phyloP scores from a whole-genome alignment of 2,797 vertebrate genomes.

The Anguilla anguilla region DNA sequence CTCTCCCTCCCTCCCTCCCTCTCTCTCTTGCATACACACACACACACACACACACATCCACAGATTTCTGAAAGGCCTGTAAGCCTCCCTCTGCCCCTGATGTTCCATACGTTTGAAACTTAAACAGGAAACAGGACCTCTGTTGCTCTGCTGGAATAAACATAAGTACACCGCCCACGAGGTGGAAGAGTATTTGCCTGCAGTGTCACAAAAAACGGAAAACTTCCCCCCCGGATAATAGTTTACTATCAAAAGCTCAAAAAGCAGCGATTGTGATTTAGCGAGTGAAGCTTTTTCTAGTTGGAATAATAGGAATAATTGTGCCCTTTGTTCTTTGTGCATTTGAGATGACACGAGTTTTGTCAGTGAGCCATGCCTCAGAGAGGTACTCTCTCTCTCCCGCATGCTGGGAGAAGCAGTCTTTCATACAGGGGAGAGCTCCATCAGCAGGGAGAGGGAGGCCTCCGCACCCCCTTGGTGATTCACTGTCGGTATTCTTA shows the following conservation, averaged over 20 bases:
- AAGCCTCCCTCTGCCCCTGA: background rate
- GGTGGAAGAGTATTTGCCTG: background rate
- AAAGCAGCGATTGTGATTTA: background rate
- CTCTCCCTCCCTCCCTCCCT: background rate
- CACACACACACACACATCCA: too few species aligned
- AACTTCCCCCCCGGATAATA: background rate
- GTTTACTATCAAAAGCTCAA: background rate
- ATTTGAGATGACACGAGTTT: background rate
- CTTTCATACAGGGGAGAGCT: conserved; percentile 2
- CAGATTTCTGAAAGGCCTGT: background rate
- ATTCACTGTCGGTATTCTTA: conserved; percentile 13
- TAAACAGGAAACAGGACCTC: background rate
- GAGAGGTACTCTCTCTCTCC: background rate
- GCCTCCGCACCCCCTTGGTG: background rate
- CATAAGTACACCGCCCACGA: background rate
- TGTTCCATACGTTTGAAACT: conserved; percentile 1
- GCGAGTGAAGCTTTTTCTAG: background rate
- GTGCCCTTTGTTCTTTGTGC: background rate
- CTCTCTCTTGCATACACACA: too few species aligned
- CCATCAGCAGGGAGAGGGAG: background rate
- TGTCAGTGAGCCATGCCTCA: conserved; percentile 19
- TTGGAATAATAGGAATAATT: conserved; percentile 13
- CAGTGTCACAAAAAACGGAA: background rate
- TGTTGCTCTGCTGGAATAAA: background rate
- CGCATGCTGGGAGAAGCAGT: background rate